Evolutionary conservation across 2,797 vertebrate genomes (phyloP), one percentile per base, ranked within the genome.

Genomic region (Sebastiscus albofasciatus): DNA sequence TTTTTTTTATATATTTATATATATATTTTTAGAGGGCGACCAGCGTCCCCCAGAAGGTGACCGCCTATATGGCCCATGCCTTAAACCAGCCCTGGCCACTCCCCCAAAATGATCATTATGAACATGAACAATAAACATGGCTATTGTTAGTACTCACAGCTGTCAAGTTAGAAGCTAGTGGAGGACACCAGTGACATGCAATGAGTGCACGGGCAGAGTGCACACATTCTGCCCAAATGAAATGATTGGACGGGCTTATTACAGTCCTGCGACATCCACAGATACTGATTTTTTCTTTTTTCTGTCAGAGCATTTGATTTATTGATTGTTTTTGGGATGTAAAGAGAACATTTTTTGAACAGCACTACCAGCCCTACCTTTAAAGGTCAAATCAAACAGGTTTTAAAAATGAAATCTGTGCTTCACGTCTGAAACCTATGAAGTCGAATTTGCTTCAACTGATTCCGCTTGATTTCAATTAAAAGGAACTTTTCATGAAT

Each of bases 381-480:
- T 59, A 60, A 61, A 69, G 27, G n/a, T 58, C 11, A 58, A 61
- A 74, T 49, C 8, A 29, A 52, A 26, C 39, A 13, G 12, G 13
- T 62, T 46, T 5, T 56, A 8, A 49, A 49, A 49, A 49, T 49
- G 18, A 49, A 49, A 49, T 20, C 46, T 52, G 20, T 4, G 49
- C 49, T 52, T n/a, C 20, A n/a, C 7, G 33, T 64, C 18, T 68
- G 8, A 52, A 52, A 20, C 46, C 46, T 8, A 49, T 14, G 7
- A 14, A 34, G 1, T 42, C 5, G 67, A 33, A 67, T 71, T 67
- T 66, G 22, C 49, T 6, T 13, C 8, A 10, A 46, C 4, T 10
- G 39, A 61, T 64, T 56, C 34, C 13, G 12, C 13, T 12, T 54
- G 34, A 79, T 66, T 77, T 74, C 18, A 72, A 75, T 60, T 46